Percentiles rank a stretch among this genome's conserved stretches.
Evolutionary conservation across 2,797 vertebrate species (phyloP).

Genomic region (Prionace glauca): DNA sequence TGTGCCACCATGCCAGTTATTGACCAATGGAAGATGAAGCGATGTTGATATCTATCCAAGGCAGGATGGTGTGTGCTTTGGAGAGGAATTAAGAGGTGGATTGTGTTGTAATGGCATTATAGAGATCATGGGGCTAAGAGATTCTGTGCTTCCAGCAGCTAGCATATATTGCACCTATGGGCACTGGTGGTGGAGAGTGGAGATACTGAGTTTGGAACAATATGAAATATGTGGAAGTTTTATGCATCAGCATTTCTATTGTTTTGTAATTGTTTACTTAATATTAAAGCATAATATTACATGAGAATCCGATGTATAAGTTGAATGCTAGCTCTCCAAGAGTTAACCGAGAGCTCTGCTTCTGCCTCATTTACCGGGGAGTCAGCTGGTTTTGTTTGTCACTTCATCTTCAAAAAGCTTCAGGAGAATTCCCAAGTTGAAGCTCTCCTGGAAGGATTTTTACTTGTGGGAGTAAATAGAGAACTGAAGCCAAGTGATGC

Average conservation of each 20-base stretch:
- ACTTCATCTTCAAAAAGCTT: neutral
- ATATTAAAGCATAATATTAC: neutral
- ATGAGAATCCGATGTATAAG: neutral
- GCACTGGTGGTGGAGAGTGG: neutral
- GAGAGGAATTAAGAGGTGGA: neutral
- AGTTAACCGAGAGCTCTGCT: neutral
- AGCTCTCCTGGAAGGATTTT: neutral
- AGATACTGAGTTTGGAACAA: neutral
- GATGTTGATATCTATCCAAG: neutral
- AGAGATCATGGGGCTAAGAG: neutral
- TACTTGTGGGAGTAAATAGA: neutral
- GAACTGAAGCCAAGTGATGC: neutral
- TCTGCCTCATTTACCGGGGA: neutral
- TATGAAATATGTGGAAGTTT: neutral
- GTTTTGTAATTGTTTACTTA: no score
- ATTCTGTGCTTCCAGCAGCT: neutral
- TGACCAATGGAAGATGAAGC: neutral
- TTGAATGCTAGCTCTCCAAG: neutral
- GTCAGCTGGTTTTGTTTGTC: constrained; percentile 21
- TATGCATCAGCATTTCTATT: neutral
- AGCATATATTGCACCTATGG: neutral
- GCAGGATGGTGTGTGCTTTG: neutral
- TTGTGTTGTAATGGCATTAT: neutral
- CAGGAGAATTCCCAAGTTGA: constrained; percentile 25
- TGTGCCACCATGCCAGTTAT: no score